Evolutionary conservation across 2,113 vertebrate genomes (phyloP), one percentile per base, ranked within the genome.

Genomic region (Phalacrocorax aristotelis): DNA sequence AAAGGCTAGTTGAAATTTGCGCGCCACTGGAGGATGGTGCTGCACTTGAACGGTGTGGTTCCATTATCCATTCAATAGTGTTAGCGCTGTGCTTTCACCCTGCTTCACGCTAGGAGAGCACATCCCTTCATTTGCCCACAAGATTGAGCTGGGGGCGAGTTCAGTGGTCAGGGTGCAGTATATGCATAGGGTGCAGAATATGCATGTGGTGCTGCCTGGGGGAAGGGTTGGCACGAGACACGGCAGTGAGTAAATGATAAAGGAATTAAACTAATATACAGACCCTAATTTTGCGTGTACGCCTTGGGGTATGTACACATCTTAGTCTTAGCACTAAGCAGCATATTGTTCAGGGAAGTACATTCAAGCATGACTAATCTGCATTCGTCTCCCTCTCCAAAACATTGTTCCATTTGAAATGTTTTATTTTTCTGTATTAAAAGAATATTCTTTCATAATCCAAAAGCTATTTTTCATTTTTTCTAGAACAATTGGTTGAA

Each of bases 401-500:
- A 94, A 87, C 46, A 87, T 83, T 82, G 75, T 69, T 27, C 89
- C 60, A 46, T 81, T 87, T 83, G 78, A 94, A 94, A 74, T 87
- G 70, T 81, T 96, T 90, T 86, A 49, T 82, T 95, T 97, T 90
- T 94, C 64, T 13, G n/a, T 94, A 82, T 90, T 82, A 87, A 95
- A 96, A 95, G 62, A 86, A 62, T 92, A 95, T 90, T 88, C 51
- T 91, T 89, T 82, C 57, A 74, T 85, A 83, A 94, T 86, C 82
- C 58, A 85, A 76, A 97, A 79, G 52, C 79, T 95, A 72, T 90
- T 95, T 96, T 96, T 96, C 68, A n/a, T 84, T 97, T 98, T 93
- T 98, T 96, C 93, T 91, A 94, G 96, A 96, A 95, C 95, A 97
- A 96, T 82, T 26, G 52, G 65, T 17, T 15, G 94, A 94, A 97